A percentile compares a stretch with the other conserved stretches of the same genome.
phyloP scores from a whole-genome alignment of 1,140 invertebrate genomes.

The Cydia strobilella region DNA sequence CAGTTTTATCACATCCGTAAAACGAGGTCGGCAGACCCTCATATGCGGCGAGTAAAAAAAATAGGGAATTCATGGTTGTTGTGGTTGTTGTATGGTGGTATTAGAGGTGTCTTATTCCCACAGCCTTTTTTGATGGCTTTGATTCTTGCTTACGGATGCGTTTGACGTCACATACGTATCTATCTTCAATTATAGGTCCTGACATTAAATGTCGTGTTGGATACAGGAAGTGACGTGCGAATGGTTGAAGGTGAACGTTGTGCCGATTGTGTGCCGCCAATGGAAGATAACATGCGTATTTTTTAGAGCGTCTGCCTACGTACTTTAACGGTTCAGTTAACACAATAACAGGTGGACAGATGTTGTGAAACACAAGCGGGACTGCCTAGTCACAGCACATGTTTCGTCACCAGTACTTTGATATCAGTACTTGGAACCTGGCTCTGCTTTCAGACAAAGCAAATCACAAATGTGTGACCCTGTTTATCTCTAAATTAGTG shows the following conservation, averaged over 20 bases:
- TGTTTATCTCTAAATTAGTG: too few species aligned
- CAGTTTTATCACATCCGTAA: too few species aligned
- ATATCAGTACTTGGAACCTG: background rate
- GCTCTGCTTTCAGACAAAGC: background rate
- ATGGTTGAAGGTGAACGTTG: conserved; percentile 14
- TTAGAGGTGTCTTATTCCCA: background rate
- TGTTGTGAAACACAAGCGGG: conserved; percentile 56
- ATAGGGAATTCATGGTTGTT: too few species aligned
- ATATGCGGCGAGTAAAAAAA: too few species aligned
- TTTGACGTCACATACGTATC: background rate
- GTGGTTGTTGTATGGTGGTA: too few species aligned
- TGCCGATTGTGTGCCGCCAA: conserved; percentile 9
- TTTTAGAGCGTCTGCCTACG: conserved; percentile 23
- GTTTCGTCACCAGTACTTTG: conserved; percentile 5
- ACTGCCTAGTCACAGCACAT: conserved; percentile 41
- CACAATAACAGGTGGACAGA: conserved; percentile 53
- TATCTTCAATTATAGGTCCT: background rate
- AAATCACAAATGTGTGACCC: background rate
- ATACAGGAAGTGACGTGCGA: conserved; percentile 20
- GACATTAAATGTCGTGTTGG: conserved; percentile 7
- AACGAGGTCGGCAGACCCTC: too few species aligned
- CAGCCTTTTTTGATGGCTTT: background rate
- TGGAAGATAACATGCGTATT: conserved; percentile 23
- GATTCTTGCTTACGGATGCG: background rate
- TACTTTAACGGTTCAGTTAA: conserved; percentile 47